Percentiles rank a stretch among this genome's conserved stretches.
Evolutionary conservation across 1,140 invertebrate genomes (phyloP).

Genomic region (Conus betulinus): DNA sequence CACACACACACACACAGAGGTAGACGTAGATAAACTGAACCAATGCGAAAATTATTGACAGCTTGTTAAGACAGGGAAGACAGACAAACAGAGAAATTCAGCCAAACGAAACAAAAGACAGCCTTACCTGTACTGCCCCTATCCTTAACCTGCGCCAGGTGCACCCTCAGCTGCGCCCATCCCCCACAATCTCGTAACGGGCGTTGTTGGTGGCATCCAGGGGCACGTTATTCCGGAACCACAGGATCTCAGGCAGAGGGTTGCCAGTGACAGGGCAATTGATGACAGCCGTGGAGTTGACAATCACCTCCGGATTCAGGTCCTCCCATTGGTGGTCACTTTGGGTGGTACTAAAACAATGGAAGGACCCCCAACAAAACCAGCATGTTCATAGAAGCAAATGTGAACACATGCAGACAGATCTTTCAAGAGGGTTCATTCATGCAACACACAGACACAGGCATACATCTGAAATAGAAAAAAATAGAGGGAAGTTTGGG

Average conservation of each 20-base stretch:
- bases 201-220: slow-evolving; percentile 49
- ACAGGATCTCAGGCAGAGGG: slow-evolving; percentile 76
- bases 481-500: too few relatives aligned
- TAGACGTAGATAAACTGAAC: too few relatives aligned
- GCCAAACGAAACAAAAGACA: too few relatives aligned
- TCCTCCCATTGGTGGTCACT: slow-evolving; percentile 59
- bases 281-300: slow-evolving; percentile 72
- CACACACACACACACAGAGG: too few relatives aligned
- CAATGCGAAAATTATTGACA: too few relatives aligned
- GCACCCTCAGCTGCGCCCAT: slow-evolving; percentile 67
- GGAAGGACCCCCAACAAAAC: too few relatives aligned
- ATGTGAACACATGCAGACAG: too few relatives aligned
- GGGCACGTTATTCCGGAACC: slow-evolving; percentile 64
- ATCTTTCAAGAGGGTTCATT: too few relatives aligned
- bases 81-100: too few relatives aligned
- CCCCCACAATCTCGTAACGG: slow-evolving; percentile 58
- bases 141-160: slow-evolving; percentile 55
- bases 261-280: slow-evolving; percentile 76
- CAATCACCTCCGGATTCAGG: slow-evolving; percentile 70
- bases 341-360: slow-evolving; percentile 71
- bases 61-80: too few relatives aligned
- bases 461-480: background rate
- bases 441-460: slow-evolving; percentile 10
- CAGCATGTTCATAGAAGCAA: background rate
- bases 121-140: slow-evolving; percentile 63